Conservation (phyloP, 2,797 vertebrate genomes). For the Pampus argenteus region DNA sequence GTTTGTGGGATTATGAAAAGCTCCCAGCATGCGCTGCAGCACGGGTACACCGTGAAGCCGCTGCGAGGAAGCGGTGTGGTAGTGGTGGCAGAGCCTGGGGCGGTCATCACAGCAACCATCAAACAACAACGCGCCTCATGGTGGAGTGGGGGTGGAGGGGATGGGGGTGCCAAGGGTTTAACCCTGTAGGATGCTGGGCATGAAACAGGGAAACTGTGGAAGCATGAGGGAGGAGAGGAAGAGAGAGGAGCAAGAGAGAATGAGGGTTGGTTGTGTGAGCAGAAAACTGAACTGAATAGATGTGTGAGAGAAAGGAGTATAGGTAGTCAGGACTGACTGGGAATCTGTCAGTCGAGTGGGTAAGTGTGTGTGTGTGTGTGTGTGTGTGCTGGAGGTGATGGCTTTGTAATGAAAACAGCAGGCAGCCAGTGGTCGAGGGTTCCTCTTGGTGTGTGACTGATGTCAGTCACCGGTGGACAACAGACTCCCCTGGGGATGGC, state of each 20-base stretch:
- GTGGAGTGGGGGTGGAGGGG: neutral
- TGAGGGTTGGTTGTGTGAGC: constrained; percentile 26
- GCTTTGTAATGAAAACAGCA: constrained; percentile 77
- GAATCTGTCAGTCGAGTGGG: constrained; percentile 53
- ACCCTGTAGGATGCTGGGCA: constrained; percentile 32
- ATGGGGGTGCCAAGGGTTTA: constrained; percentile 14
- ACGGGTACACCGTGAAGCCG: constrained; percentile 46
- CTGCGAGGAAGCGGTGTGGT: constrained; percentile 4
- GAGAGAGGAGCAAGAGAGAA: constrained; percentile 11
- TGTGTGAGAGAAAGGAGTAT: constrained; percentile 36
- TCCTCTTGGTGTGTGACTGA: constrained; percentile 68
- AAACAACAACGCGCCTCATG: constrained; percentile 29
- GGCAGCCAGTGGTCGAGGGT: constrained; percentile 53
- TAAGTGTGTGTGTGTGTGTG: constrained; percentile 32
- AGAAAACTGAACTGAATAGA: constrained; percentile 30
- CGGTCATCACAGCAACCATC: constrained; percentile 50
- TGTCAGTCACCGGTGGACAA: constrained; percentile 71
- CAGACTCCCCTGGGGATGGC: constrained; percentile 34
- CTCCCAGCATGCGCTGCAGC: constrained; percentile 55
- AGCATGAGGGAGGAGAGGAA: constrained; percentile 4
- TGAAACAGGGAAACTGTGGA: constrained; percentile 14
- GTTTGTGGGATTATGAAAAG: constrained; percentile 67
- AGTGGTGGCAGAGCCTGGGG: constrained; percentile 45
- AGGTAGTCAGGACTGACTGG: constrained; percentile 41
- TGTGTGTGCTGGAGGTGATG: constrained; percentile 64